Base-by-base conservation (phyloP, 1,140 invertebrate species). In the Trigoniulus corallinus region DNA sequence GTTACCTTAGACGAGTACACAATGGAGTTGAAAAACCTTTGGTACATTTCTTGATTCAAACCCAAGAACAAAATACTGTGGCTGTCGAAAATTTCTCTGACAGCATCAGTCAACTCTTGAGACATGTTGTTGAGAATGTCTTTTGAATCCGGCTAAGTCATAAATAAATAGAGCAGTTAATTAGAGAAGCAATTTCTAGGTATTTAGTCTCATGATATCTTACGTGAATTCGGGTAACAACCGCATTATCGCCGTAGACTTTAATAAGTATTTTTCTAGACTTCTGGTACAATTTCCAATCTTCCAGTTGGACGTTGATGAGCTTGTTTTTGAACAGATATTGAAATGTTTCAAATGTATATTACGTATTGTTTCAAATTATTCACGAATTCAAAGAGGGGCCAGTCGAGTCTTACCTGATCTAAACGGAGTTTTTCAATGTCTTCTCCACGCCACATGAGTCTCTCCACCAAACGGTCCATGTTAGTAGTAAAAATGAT, bases 351-450 rank as follows among this genome's bases (percentile, higher is more conserved):
- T n/a, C n/a, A n/a, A n/a, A n/a, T n/a, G n/a, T n/a, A n/a, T n/a
- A n/a, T n/a, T n/a, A n/a, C n/a, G n/a, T n/a, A n/a, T n/a, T n/a
- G n/a, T n/a, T n/a, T n/a, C n/a, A n/a, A n/a, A n/a, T n/a, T n/a
- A n/a, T n/a, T n/a, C n/a, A n/a, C n/a, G n/a, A n/a, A n/a, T n/a
- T n/a, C n/a, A n/a, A n/a, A n/a, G n/a, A n/a, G n/a, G n/a, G n/a
- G n/a, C n/a, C n/a, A n/a, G n/a, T n/a, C n/a, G n/a, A n/a, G n/a
- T 22, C 7, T 7, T 43, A 47, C 21, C 20, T 50, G 48, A 41
- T 50, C 48, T 4, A 50, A 27, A 26, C 48, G 48, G 3, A 50
- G 22, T 22, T 42, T 40, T 25, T 50, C 48, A 10, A 50, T 15
- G 25, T 24, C 23, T n/a, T 50, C 48, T 3, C 40, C 48, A 25